Conservation (phyloP, 1,140 invertebrate genomes). For the Leptonema lineaticorne region DNA sequence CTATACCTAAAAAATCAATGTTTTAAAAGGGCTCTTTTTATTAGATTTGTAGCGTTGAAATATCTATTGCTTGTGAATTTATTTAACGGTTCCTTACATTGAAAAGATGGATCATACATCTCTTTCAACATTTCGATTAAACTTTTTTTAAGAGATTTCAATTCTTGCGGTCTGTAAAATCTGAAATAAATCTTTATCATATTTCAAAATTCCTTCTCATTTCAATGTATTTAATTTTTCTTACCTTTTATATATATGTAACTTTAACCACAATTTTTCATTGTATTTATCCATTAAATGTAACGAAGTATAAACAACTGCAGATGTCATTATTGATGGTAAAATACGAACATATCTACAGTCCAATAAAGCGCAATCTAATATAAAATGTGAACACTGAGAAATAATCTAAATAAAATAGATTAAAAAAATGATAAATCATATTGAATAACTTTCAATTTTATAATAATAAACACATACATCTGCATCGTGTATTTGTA, state of each 20-base stretch:
- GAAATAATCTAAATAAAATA: constrained; percentile 32
- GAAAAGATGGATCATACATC: constrained; percentile 38
- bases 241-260: constrained; percentile 32
- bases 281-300: constrained; percentile 34
- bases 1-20: no score
- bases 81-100: constrained; percentile 36
- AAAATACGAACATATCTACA: constrained; percentile 34
- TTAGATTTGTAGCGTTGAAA: constrained; percentile 30
- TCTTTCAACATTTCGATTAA: constrained; percentile 36
- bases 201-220: no score
- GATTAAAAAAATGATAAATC: not conserved
- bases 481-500: constrained; percentile 31
- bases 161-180: constrained; percentile 31
- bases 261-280: constrained; percentile 30
- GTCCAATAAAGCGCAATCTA: constrained; percentile 37
- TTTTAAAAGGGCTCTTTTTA: no score
- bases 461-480: constrained; percentile 21
- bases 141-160: constrained; percentile 26
- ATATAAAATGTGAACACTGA: constrained; percentile 34
- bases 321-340: constrained; percentile 36
- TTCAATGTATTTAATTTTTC: no score
- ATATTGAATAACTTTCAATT: not conserved
- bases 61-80: constrained; percentile 38
- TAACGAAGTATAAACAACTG: constrained; percentile 36
- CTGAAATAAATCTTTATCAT: constrained; percentile 35